These are phyloP conservation scores for Semnopithecus entellus DNA, from an alignment of 2,113 vertebrate genomes.

Conservation along the genomic window DNA sequence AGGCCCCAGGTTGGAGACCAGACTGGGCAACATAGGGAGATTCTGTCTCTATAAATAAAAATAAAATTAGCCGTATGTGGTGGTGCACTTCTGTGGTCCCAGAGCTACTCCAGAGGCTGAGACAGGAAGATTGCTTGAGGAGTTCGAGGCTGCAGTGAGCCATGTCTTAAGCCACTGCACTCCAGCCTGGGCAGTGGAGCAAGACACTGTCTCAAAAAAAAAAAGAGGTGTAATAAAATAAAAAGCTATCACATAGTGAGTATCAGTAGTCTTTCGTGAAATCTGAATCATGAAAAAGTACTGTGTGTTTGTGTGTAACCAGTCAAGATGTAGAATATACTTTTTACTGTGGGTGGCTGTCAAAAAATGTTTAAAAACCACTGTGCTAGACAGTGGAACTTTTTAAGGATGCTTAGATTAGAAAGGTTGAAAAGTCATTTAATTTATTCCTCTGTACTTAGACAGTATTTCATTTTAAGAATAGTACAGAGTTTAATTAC, in stretches of 20 bases:
- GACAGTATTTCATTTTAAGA: conserved; percentile 44
- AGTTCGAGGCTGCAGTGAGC: too few species aligned
- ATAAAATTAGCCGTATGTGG: too few species aligned
- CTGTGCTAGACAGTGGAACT: background rate
- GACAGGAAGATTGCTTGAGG: too few species aligned
- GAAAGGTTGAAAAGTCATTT: conserved; percentile 49
- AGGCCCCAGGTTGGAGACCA: too few species aligned
- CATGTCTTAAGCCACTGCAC: too few species aligned
- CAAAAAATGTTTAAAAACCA: background rate
- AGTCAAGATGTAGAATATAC: background rate
- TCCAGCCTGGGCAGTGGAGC: too few species aligned
- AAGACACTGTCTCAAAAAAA: too few species aligned
- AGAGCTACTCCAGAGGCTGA: too few species aligned
- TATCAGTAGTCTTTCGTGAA: conserved; percentile 10
- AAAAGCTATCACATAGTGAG: background rate
- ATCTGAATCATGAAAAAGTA: background rate
- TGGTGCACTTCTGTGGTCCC: too few species aligned
- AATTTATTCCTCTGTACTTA: background rate
- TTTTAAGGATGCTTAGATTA: background rate
- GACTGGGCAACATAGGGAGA: too few species aligned
- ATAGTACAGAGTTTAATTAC: conserved; percentile 25
- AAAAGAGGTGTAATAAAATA: background rate
- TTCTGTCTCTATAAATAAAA: too few species aligned
- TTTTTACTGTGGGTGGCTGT: conserved; percentile 23
- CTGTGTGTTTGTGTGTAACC: background rate